Percentiles rank a stretch among this genome's conserved stretches.
Conservation (phyloP, 2,113 vertebrate genomes). For the Channa maculata region DNA sequence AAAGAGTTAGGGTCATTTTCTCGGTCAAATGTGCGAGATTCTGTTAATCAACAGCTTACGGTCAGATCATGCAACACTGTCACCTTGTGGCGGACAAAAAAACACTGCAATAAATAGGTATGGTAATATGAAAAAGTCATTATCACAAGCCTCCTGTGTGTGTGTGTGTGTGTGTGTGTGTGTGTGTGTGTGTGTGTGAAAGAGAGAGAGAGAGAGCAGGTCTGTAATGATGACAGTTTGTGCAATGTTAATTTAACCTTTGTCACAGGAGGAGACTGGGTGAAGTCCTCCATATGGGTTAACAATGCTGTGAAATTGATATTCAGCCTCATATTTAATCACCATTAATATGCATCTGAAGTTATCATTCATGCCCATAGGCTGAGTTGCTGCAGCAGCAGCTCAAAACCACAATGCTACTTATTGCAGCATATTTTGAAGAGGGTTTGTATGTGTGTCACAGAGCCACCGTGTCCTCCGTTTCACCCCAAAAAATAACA, state of each 20-base stretch:
- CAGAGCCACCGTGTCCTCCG: constrained; percentile 75
- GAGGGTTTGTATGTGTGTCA: constrained; percentile 65
- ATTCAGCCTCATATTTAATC: neutral
- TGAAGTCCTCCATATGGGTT: neutral
- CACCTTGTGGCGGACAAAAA: constrained; percentile 54
- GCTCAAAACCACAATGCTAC: constrained; percentile 17
- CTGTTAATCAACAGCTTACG: constrained; percentile 2
- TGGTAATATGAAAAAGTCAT: neutral
- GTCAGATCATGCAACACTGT: constrained; percentile 50
- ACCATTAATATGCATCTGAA: neutral
- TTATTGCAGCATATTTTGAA: constrained; percentile 34
- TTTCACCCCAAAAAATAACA: constrained; percentile 77
- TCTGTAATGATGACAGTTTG: constrained; percentile 3
- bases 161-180: neutral
- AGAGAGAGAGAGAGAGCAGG: neutral
- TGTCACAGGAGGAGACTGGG: neutral
- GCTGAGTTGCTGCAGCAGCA: neutral
- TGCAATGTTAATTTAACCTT: constrained; percentile 19
- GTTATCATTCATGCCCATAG: neutral
- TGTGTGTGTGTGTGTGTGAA: neutral
- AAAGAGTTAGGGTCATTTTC: constrained; percentile 1
- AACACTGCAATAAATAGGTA: constrained; percentile 30
- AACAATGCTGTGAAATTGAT: neutral
- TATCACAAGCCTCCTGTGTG: neutral
- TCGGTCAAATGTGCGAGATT: constrained; percentile 16